Evolutionary conservation across 2,888 invertebrate species (phyloP), one percentile per base, ranked within the genome.

Genomic region (Tanaodytes sp.): DNA sequence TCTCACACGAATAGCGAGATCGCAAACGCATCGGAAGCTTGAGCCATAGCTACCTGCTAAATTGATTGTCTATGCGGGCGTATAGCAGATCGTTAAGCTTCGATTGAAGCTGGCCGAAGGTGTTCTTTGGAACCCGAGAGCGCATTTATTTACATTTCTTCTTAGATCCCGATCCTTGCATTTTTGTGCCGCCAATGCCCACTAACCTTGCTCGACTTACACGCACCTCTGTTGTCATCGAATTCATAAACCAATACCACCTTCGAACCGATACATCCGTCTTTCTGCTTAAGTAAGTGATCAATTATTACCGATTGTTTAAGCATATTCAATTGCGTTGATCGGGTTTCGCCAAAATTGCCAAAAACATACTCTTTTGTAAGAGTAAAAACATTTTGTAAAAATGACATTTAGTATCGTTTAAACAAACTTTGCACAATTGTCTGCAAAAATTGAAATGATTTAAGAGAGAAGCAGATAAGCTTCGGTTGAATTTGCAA

Each of bases 1-100:
- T n/a, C n/a, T n/a, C 9, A 27, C 57, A 54, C 58, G 63, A 19
- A 54, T 48, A 64, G 69, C 49, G 55, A 63, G 52, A 70, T 70
- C 71, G 59, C 52, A 57, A 59, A 71, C 63, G 63, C 57, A 55
- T 71, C 63, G 61, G 63, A 62, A 66, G 71, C 71, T 46, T 43
- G 66, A 62, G 57, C 71, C 52, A 62, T 45, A 62, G 55, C 61
- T 70, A 55, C 51, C 61, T 30, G 70, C 70, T 65, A 70, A 70
- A 70, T 70, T 61, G 61, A 70, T 70, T 70, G 70, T 65, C 61
- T 65, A 65, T 65, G 51, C 65, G 52, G 57, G 70, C 70, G 70
- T 62, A 65, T 65, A 65, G 65, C 57, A 61, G 65, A 64, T 70
- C 65, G 70, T 70, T 70, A 70, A 51, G 61, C 65, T 57, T 70